Evolutionary conservation across 2,113 vertebrate species (phyloP).

Genomic region (Siniperca chuatsi): DNA sequence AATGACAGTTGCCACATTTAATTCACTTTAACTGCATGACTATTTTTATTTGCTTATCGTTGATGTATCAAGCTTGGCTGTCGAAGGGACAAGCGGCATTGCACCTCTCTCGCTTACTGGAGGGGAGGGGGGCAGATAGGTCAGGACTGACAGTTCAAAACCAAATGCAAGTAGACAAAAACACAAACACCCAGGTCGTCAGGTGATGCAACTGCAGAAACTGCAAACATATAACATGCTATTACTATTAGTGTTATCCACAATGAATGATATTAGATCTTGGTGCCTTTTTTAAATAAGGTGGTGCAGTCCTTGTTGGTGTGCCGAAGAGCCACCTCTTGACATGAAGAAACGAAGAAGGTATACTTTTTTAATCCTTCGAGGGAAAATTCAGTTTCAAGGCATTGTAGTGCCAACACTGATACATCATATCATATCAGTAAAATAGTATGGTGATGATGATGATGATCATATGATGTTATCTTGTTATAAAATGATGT

Average conservation of each 20-base stretch:
- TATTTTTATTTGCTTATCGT: not conserved
- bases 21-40: not conserved
- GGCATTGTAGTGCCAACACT: not conserved
- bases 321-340: too few relatives aligned
- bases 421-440: not conserved
- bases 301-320: not conserved
- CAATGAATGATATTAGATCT: not conserved
- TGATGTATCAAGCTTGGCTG: not conserved
- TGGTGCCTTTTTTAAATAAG: not conserved
- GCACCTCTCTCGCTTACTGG: not conserved
- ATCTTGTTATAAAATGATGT: not conserved
- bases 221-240: not conserved
- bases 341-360: too few relatives aligned
- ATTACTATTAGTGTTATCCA: not conserved
- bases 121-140: not conserved
- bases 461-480: not conserved
- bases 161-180: conserved; percentile 14
- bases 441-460: not conserved
- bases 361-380: too few relatives aligned
- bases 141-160: conserved; percentile 20
- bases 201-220: not conserved
- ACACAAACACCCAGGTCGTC: not conserved
- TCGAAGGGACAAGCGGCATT: not conserved
- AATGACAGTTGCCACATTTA: not conserved
- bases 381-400: too few relatives aligned